Percentiles rank a stretch among this genome's conserved stretches.
These are phyloP conservation scores for Dastarcus helophoroides DNA, from an alignment of 2,888 invertebrate species.

Conservation along the genomic window DNA sequence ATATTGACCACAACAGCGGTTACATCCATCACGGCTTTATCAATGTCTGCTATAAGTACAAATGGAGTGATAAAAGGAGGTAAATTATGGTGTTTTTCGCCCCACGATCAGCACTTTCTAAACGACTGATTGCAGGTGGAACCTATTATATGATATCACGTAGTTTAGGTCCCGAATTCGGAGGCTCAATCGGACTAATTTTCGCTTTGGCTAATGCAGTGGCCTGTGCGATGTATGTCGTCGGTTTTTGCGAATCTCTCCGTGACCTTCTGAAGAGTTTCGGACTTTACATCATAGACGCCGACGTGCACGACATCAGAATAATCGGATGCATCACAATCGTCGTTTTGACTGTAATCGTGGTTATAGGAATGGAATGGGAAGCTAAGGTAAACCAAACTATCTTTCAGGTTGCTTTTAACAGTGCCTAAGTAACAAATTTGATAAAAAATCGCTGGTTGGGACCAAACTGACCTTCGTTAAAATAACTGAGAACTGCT, in stretches of 20 bases:
- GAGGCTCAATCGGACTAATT: conserved; percentile 89
- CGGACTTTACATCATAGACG: conserved; percentile 51
- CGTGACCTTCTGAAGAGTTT: conserved; percentile 52
- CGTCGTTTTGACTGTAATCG: conserved; percentile 69
- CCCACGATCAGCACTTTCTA: not conserved
- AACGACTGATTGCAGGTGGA: conserved; percentile 55
- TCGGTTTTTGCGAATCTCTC: conserved; percentile 94
- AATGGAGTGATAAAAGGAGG: conserved; percentile 97
- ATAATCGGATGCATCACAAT: conserved; percentile 80
- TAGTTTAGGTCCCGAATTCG: conserved; percentile 94
- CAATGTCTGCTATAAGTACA: conserved; percentile 97
- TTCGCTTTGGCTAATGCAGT: conserved; percentile 96
- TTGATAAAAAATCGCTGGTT: not conserved
- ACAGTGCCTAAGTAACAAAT: conserved; percentile 5
- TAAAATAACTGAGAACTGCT: conserved; percentile 2
- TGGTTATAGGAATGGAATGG: conserved; percentile 95
- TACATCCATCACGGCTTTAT: conserved; percentile 84
- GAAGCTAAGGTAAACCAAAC: conserved; percentile 65
- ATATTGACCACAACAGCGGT: conserved; percentile 74
- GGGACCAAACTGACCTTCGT: not conserved
- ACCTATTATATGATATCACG: conserved; percentile 98
- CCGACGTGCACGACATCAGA: conserved; percentile 58
- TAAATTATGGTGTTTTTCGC: conserved; percentile 31
- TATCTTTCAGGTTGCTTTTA: too few species aligned
- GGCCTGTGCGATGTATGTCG: conserved; percentile 94